Evolutionary conservation across 2,797 vertebrate genomes (phyloP).

Genomic region (Malurus splendens): DNA sequence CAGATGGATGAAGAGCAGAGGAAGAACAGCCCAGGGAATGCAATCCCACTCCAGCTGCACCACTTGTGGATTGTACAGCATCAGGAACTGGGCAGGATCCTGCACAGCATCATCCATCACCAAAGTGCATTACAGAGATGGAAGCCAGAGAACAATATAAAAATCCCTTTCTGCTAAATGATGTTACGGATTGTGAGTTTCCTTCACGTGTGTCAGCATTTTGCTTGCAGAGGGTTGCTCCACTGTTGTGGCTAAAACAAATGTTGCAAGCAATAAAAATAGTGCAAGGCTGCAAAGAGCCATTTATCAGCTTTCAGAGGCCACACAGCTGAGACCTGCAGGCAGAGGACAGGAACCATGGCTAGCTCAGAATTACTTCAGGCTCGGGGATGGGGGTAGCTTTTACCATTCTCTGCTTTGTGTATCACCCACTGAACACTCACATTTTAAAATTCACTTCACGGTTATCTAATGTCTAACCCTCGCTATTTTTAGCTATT

Average conservation of each 20-base stretch:
- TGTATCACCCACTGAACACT: neutral
- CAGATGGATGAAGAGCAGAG: neutral
- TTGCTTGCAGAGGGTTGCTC: conserved; percentile 3
- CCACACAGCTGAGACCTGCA: neutral
- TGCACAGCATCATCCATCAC: neutral
- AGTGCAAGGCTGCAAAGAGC: neutral
- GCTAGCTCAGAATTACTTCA: neutral
- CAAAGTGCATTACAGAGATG: neutral
- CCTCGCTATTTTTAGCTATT: neutral
- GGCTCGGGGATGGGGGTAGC: neutral
- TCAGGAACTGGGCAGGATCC: neutral
- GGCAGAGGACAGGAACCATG: neutral
- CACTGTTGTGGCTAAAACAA: conserved; percentile 5
- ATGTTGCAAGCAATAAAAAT: neutral
- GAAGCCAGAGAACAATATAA: conserved; percentile 5
- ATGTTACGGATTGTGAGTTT: neutral
- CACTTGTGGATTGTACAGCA: neutral
- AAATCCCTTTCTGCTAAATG: conserved; percentile 22
- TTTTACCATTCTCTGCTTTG: neutral
- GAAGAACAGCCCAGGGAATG: neutral
- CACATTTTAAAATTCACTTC: neutral
- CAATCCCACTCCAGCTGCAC: neutral
- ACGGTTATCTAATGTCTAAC: neutral
- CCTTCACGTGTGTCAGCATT: conserved; percentile 10
- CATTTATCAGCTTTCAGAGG: neutral